Evolutionary conservation across 2,113 vertebrate species (phyloP).

Genomic region (Neoarius graeffei): DNA sequence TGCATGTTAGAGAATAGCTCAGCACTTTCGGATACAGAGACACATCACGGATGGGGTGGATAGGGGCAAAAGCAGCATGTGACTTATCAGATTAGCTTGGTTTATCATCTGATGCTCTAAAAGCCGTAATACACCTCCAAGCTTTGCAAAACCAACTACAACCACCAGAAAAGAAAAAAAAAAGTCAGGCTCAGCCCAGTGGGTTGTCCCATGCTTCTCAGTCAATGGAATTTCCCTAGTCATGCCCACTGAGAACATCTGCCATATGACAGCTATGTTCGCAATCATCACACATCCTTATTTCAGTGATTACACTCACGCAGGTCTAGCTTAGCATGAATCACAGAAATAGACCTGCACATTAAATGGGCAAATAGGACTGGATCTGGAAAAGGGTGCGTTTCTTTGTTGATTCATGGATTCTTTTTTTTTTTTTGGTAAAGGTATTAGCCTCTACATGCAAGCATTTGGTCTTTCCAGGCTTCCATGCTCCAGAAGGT

Average conservation of each 20-base stretch:
- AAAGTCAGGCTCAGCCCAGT: not conserved
- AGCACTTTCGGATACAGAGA: not conserved
- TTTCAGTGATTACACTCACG: not conserved
- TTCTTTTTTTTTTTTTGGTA: not conserved
- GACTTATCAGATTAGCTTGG: not conserved
- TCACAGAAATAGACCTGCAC: not conserved
- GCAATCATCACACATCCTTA: not conserved
- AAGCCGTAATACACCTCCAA: not conserved
- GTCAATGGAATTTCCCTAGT: constrained; percentile 12
- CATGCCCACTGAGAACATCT: constrained; percentile 16
- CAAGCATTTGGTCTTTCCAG: not conserved
- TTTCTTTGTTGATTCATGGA: not conserved
- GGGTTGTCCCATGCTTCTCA: not conserved
- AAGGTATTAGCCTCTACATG: not conserved
- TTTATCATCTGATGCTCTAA: not conserved
- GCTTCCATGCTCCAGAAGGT: not conserved
- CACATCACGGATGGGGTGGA: not conserved
- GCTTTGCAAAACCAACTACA: not conserved
- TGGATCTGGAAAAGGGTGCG: not conserved
- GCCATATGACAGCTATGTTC: not conserved
- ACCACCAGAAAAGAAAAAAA: too few species aligned
- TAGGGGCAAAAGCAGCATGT: not conserved
- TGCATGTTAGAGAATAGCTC: not conserved
- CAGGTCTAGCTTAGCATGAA: not conserved
- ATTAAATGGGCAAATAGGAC: not conserved